A percentile compares a stretch with the other conserved stretches of the same genome.
Evolutionary conservation across 1,140 invertebrate genomes (phyloP).

Genomic region (Trichonephila clavipes): DNA sequence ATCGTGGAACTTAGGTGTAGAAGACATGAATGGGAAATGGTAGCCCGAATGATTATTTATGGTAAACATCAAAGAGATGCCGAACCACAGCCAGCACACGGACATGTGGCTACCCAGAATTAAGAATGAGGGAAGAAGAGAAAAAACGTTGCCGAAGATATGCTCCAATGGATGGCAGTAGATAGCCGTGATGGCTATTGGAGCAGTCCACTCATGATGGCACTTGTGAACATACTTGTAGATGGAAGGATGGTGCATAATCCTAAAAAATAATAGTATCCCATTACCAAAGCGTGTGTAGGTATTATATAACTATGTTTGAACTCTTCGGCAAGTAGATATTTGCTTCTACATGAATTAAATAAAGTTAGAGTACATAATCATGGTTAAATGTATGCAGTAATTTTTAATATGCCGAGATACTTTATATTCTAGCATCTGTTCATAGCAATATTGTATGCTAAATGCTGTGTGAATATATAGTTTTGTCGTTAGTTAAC

Average conservation of each 20-base stretch:
- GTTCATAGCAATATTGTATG: no score
- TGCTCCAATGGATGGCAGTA: not conserved
- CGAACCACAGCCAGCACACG: not conserved
- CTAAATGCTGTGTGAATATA: no score
- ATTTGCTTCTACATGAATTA: no score
- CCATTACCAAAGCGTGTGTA: no score
- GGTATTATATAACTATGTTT: no score
- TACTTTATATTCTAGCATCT: no score
- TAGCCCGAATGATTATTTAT: not conserved
- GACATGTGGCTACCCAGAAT: not conserved
- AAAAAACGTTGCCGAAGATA: not conserved
- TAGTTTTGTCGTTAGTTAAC: no score
- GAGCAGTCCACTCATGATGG: not conserved
- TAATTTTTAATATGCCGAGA: no score
- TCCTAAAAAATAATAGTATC: not conserved
- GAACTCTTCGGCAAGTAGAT: no score
- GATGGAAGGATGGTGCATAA: not conserved
- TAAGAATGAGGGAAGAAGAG: not conserved
- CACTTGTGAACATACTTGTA: not conserved
- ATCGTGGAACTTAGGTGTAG: not conserved
- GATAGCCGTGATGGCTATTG: not conserved
- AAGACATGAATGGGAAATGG: not conserved
- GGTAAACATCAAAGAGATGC: not conserved
- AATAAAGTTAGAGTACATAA: no score
- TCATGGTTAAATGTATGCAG: no score